phyloP scores from a whole-genome alignment of 2,888 invertebrate genomes.

The Acronicta aceris region DNA sequence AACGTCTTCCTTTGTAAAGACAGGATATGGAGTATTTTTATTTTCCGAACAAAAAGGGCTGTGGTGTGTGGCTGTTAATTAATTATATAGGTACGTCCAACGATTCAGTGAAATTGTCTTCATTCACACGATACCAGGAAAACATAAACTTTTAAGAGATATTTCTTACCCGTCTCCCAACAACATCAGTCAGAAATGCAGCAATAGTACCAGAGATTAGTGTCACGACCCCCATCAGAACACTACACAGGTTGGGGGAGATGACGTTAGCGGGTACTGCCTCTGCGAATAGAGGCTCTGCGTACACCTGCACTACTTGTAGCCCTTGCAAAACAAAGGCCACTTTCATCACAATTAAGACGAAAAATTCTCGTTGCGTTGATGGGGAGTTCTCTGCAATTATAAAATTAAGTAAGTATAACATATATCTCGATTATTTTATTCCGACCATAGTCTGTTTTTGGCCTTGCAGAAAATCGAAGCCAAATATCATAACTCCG shows the following conservation, averaged over 20 bases:
- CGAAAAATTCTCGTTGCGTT: constrained; percentile 66
- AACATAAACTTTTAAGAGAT: not conserved
- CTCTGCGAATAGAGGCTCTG: constrained; percentile 71
- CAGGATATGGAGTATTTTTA: no score
- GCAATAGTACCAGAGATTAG: constrained; percentile 49
- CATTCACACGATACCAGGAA: not conserved
- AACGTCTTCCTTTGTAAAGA: no score
- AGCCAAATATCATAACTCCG: no score
- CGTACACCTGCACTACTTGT: constrained; percentile 75
- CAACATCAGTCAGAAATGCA: constrained; percentile 55
- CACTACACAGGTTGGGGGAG: constrained; percentile 54
- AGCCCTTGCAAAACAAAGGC: constrained; percentile 75
- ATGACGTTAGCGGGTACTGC: constrained; percentile 67
- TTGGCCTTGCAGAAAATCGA: no score
- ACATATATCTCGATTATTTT: no score
- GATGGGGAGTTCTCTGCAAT: constrained; percentile 72
- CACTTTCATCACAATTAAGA: constrained; percentile 63
- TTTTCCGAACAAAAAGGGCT: no score
- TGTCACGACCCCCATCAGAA: constrained; percentile 55
- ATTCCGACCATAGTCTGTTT: no score
- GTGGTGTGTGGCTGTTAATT: no score
- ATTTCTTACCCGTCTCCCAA: constrained; percentile 60
- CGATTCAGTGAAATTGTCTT: no score
- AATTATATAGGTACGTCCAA: no score
- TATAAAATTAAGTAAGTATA: no score